A percentile compares a stretch with the other conserved stretches of the same genome.
These are phyloP conservation scores for Anneissia japonica DNA, from an alignment of 35 echinoderm and acorn worm species.

Conservation along the genomic window DNA sequence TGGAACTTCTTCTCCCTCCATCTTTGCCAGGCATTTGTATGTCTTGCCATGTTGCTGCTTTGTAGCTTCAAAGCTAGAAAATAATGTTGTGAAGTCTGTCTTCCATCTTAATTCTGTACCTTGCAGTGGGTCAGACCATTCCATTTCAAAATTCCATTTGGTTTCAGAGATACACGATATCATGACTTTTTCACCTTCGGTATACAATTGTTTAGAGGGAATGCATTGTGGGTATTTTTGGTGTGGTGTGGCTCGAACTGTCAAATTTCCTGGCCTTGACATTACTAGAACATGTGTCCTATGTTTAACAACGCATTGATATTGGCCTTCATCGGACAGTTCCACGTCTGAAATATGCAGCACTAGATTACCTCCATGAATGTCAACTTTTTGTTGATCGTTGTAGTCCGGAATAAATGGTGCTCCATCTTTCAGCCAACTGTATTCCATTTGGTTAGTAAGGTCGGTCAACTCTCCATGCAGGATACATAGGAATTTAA, in stretches of 20 bases:
- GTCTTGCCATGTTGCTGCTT: not conserved
- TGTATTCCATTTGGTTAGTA: not conserved
- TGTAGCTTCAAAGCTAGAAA: not conserved
- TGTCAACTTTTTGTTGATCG: not conserved
- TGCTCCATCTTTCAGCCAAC: not conserved
- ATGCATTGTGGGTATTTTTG: not conserved
- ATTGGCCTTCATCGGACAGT: not conserved
- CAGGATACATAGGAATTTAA: not conserved
- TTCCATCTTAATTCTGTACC: not conserved
- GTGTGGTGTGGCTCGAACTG: not conserved
- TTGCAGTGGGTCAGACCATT: not conserved
- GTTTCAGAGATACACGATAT: not conserved
- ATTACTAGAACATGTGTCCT: not conserved
- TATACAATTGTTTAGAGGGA: not conserved
- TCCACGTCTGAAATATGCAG: not conserved
- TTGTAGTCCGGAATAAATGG: not conserved
- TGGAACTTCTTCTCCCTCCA: not conserved
- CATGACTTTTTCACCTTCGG: not conserved
- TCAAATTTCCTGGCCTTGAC: not conserved
- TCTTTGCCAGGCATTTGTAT: not conserved
- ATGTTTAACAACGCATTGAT: not conserved
- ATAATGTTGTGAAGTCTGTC: not conserved
- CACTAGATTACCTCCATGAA: not conserved
- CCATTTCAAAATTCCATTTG: not conserved
- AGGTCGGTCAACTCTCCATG: not conserved